Base-by-base conservation (phyloP, 2,797 vertebrate species). In the Argentina silus region DNA sequence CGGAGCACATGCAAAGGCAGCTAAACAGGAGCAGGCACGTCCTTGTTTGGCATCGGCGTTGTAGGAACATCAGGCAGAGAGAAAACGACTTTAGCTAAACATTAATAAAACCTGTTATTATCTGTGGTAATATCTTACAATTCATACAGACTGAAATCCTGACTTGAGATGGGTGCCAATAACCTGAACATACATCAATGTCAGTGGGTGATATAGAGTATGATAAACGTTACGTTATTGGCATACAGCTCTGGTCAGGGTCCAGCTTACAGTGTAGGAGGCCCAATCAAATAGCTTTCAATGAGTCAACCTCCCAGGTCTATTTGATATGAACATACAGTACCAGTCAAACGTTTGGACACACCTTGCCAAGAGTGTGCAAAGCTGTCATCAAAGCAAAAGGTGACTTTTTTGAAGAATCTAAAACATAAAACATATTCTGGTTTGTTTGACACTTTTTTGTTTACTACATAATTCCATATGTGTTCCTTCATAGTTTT, bases 41-140 rank as follows among this genome's bases (percentile, higher is more conserved):
- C 7, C 17, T 56, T 17, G 53, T 56, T 56, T 56, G 53, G 55
- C 55, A 1, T 15, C 10, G 69, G 59, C 57, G 23, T 36, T 36
- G 27, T 9, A 62, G 11, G 23, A 27, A 43, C 60, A 72, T 67
- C 2, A 4, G 21, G 7, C 21, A 44, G 3, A 60, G 27, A 5
- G 15, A 51, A 36, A 17, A 77, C 42, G 10, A 57, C 12, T 56
- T 19, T 36, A 36, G 27, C 55, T 57, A 21, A 56, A 17, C 7
- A 56, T 19, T n/a, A 15, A 17, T 56, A 64, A 55, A 19, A 73
- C 9, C 19, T 74, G 60, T 8, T 62, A 17, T 44, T 63, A 50
- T 10, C 45, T 36, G 65, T 65, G 65, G 10, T 72, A 6, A 17
- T 69, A 42, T 48, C 27, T 68, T 66, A 15, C 57, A 63, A 67